Conservation (phyloP, 2,113 vertebrate species). For the Albula goreensis region DNA sequence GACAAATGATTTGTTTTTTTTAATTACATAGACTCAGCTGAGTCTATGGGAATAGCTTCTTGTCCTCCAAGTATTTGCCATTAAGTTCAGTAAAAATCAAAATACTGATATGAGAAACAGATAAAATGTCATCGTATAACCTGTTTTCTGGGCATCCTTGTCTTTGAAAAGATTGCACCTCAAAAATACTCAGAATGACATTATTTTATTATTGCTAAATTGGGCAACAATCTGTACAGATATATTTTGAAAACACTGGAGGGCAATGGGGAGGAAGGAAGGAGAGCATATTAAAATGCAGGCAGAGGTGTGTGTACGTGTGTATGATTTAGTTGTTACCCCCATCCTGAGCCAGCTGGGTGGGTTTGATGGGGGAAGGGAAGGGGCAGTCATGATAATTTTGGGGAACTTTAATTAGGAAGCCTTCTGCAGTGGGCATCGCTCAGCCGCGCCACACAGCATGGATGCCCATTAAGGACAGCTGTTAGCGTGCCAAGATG, state of each 20-base stretch:
- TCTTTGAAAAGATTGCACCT: background rate
- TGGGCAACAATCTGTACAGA: background rate
- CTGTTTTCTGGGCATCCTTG: background rate
- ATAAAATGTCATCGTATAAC: background rate
- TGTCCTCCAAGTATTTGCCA: no score
- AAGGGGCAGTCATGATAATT: background rate
- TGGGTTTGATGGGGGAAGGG: no score
- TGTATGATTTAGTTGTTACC: background rate
- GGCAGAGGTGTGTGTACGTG: background rate
- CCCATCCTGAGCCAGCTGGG: background rate
- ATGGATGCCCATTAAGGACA: background rate
- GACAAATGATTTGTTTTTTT: no score
- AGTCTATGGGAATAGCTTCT: no score
- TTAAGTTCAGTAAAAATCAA: background rate
- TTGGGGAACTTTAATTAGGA: background rate
- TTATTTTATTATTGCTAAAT: background rate
- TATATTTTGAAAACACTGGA: background rate
- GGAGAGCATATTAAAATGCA: background rate
- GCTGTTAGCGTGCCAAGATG: background rate
- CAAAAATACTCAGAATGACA: background rate
- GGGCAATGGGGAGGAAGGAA: background rate
- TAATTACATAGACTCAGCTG: no score
- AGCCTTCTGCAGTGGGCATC: background rate
- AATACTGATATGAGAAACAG: background rate
- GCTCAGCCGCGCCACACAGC: background rate